A percentile compares a stretch with the other conserved stretches of the same genome.
Conservation (phyloP, 2,888 invertebrate genomes). For the Sepioteuthis lessoniana region DNA sequence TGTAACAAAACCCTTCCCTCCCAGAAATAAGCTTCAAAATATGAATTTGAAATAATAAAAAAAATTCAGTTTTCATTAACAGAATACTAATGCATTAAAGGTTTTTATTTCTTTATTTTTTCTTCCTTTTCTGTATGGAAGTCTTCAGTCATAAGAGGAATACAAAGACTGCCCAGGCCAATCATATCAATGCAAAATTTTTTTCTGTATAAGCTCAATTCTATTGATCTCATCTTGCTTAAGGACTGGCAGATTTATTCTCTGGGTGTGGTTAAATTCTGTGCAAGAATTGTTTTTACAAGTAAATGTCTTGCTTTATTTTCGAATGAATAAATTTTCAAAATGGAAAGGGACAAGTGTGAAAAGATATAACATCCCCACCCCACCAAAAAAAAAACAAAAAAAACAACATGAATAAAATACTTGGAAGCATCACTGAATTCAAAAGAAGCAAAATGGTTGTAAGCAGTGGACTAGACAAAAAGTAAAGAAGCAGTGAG, state of each 20-base stretch:
- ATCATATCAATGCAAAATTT: background rate
- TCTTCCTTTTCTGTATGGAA: background rate
- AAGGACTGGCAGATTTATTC: background rate
- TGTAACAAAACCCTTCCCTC: background rate
- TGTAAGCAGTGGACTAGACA: background rate
- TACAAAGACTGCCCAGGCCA: background rate
- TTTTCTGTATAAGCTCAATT: background rate
- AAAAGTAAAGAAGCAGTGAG: background rate
- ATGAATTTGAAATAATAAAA: background rate
- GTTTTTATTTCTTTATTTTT: background rate
- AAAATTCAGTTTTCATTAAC: background rate
- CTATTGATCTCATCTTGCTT: background rate
- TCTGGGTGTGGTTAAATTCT: background rate
- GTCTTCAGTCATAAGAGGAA: background rate
- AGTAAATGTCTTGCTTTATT: background rate
- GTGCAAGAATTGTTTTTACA: constrained; percentile 2
- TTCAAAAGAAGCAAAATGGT: background rate
- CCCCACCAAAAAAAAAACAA: background rate
- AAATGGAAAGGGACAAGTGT: background rate
- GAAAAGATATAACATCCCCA: background rate
- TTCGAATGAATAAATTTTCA: background rate
- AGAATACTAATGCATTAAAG: background rate
- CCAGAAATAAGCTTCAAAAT: background rate
- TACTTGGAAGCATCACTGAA: too few relatives aligned
- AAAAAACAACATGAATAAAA: background rate